These are phyloP conservation scores for Phoxinus dragarum DNA, from an alignment of 2,797 vertebrate species.

Conservation along the genomic window DNA sequence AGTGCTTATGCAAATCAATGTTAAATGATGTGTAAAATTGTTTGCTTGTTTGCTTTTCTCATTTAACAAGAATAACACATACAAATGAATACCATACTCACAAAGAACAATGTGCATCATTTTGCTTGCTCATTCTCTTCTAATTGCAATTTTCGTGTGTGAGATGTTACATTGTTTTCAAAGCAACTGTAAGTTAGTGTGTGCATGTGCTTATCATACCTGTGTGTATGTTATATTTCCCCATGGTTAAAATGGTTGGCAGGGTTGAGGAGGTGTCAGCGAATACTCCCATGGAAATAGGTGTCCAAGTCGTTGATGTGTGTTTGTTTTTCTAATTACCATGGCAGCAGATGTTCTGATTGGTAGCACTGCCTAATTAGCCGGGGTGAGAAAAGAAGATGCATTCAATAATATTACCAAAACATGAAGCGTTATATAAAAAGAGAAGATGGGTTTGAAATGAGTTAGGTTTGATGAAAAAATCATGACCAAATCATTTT, in stretches of 20 bases:
- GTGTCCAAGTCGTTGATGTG: conserved; percentile 64
- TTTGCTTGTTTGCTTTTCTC: conserved; percentile 12
- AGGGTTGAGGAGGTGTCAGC: conserved; percentile 64
- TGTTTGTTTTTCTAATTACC: conserved; percentile 66
- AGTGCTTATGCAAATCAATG: neutral
- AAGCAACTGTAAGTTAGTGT: neutral
- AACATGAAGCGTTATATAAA: neutral
- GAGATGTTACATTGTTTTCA: conserved; percentile 9
- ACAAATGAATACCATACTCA: neutral
- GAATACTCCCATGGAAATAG: conserved; percentile 64
- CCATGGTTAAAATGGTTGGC: conserved; percentile 9
- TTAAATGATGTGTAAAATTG: neutral
- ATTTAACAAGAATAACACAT: neutral
- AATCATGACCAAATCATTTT: neutral
- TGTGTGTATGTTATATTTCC: conserved; percentile 20
- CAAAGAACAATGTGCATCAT: neutral
- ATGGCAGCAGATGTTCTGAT: conserved; percentile 72
- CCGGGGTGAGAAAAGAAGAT: conserved; percentile 53
- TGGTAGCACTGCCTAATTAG: conserved; percentile 61
- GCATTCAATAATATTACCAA: conserved; percentile 14
- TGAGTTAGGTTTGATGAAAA: neutral
- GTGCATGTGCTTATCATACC: conserved; percentile 21
- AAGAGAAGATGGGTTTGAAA: conserved; percentile 10
- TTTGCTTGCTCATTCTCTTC: conserved; percentile 1
- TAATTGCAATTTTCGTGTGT: neutral